Conservation (phyloP, 2,113 vertebrate species). For the Columba livia region DNA sequence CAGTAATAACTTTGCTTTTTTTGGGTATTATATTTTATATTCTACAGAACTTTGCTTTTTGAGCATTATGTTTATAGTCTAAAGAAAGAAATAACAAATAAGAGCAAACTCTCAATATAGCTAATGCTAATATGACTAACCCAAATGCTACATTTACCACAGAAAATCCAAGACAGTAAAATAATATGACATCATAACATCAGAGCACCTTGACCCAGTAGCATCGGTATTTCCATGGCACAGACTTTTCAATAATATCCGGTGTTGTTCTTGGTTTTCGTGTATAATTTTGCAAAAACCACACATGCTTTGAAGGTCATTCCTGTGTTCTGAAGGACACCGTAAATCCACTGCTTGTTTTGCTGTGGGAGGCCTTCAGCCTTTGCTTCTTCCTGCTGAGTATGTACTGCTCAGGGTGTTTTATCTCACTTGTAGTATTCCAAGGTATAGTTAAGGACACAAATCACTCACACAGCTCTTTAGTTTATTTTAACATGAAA, state of each 20-base stretch:
- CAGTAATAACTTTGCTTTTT: neutral
- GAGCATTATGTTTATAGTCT: neutral
- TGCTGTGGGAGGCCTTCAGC: neutral
- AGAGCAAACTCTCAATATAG: neutral
- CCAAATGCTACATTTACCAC: neutral
- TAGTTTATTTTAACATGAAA: neutral
- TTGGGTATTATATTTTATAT: neutral
- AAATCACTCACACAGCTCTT: neutral
- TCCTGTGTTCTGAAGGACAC: neutral
- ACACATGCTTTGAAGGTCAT: neutral
- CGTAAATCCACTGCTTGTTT: neutral
- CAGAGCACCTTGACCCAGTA: neutral
- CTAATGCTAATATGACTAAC: neutral
- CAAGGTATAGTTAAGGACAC: neutral
- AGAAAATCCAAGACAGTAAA: neutral
- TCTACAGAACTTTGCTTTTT: neutral
- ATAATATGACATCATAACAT: neutral
- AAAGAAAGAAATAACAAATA: neutral
- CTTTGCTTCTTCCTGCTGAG: neutral
- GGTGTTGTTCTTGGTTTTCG: neutral
- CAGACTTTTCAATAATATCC: neutral
- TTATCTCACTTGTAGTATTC: neutral
- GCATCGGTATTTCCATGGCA: accelerated
- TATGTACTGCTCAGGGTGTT: neutral
- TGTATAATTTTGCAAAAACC: neutral